Base-by-base conservation (phyloP, 2,888 invertebrate species). In the Mesorhabditis belari region DNA sequence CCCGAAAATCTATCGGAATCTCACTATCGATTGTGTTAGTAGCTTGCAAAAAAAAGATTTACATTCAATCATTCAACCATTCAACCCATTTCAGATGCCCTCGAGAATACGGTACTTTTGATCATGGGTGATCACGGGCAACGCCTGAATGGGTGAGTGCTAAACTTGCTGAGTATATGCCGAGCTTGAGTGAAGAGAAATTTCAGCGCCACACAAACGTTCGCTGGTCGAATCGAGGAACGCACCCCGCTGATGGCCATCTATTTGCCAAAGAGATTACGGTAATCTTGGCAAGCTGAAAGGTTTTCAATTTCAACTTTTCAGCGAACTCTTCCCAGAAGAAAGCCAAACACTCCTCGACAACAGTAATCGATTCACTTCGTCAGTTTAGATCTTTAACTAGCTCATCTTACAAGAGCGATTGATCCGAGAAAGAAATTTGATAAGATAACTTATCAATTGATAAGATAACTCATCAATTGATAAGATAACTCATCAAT, bases 81-180 rank as follows among this genome's bases (percentile, higher is more conserved):
- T 29, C 53, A 62, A 58, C 28, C 65, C 67, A 59, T 55, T 49
- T 57, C 60, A 53, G 67, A 63, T 29, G 44, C 51, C 51, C 52
- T 71, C 2, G 61, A 66, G 35, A 72, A 70, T 56, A 69, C 69
- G 1, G 54, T 72, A 54, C 50, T 72, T n/a, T 64, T 72, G 3
- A 58, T 72, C 9, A 62, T 70, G 49, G 70, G 72, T 5, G 72
- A 72, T 49, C 72, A 72, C 58, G 72, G 72, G 50, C 69, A 70
- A 44, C 62, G 72, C 4, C 64, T 72, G 9, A 61, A 66, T 44
- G 65, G 64, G 0, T 49, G 61, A 53, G 62, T 49, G 63, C 58
- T 27, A 61, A 60, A 0, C 65, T 67, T 49, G 69, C 64, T n/a
- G 69, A 67, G n/a, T 67, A 62, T 58, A 69, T 69, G 28, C n/a